Evolutionary conservation across 2,888 invertebrate species (phyloP).

Genomic region (Phasia obesa): DNA sequence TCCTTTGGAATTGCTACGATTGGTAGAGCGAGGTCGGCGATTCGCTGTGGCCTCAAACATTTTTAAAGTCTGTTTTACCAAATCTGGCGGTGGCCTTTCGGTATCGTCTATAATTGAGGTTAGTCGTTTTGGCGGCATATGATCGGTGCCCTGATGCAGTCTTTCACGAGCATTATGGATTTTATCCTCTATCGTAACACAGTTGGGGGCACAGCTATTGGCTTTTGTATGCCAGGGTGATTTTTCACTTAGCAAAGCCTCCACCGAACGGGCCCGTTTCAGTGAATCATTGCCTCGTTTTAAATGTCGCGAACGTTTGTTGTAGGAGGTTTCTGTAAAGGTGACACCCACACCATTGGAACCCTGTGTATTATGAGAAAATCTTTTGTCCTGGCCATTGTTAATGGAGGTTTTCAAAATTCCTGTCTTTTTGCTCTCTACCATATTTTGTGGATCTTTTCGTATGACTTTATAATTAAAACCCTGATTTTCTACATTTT

Average conservation of each 20-base stretch:
- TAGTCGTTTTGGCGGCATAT: constrained; percentile 84
- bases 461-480: constrained; percentile 22
- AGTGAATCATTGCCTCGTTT: constrained; percentile 86
- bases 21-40: constrained; percentile 82
- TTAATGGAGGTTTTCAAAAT: constrained; percentile 61
- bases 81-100: constrained; percentile 93
- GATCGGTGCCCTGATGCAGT: constrained; percentile 82
- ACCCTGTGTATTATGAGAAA: constrained; percentile 55
- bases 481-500: constrained; percentile 43
- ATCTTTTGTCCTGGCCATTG: constrained; percentile 57
- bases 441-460: constrained; percentile 20
- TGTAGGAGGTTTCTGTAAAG: constrained; percentile 56
- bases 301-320: constrained; percentile 80
- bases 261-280: constrained; percentile 93
- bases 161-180: constrained; percentile 82
- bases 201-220: constrained; percentile 42
- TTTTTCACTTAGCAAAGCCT: constrained; percentile 89
- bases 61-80: constrained; percentile 92
- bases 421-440: constrained; percentile 46
- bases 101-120: constrained; percentile 87
- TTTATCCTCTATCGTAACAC: constrained; percentile 82
- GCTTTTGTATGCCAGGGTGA: constrained; percentile 77
- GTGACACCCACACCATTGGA: constrained; percentile 67
- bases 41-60: constrained; percentile 90
- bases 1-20: constrained; percentile 81